phyloP scores from a whole-genome alignment of 2,888 invertebrate species.

The Argyresthia goedartella region DNA sequence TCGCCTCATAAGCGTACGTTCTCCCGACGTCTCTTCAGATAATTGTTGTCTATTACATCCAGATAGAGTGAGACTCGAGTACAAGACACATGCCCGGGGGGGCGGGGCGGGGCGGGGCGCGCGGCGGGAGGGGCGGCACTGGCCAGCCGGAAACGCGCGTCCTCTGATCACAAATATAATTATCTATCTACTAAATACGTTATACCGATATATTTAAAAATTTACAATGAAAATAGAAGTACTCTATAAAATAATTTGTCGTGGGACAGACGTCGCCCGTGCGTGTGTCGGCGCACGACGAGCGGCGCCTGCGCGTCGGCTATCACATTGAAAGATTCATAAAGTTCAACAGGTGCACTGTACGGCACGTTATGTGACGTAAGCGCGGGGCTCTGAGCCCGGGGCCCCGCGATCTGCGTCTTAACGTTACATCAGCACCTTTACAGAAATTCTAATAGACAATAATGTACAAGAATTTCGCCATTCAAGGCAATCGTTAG shows the following conservation, averaged over 20 bases:
- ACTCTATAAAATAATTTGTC: slow-evolving; percentile 65
- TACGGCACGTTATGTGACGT: slow-evolving; percentile 16
- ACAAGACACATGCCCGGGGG: slow-evolving; percentile 57
- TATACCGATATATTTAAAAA: slow-evolving; percentile 64
- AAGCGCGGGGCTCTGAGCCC: slow-evolving; percentile 15
- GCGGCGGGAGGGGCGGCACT: slow-evolving; percentile 51
- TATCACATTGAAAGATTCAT: slow-evolving; percentile 70
- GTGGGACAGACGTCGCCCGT: slow-evolving; percentile 53
- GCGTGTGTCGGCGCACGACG: too few relatives aligned
- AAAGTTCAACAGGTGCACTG: slow-evolving; percentile 47
- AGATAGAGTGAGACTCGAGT: slow-evolving; percentile 58
- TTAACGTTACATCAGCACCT: neutral
- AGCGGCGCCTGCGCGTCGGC: slow-evolving; percentile 54
- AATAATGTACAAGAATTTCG: slow-evolving; percentile 38
- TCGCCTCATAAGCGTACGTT: slow-evolving; percentile 64
- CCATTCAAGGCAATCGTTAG: slow-evolving; percentile 1
- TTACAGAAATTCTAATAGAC: slow-evolving; percentile 13
- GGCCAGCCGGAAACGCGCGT: too few relatives aligned
- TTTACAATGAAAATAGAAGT: slow-evolving; percentile 70
- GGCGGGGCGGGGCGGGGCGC: slow-evolving; percentile 42
- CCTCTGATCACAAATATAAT: slow-evolving; percentile 64
- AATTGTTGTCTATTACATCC: slow-evolving; percentile 57
- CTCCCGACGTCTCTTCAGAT: slow-evolving; percentile 50
- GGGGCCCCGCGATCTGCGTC: slow-evolving; percentile 20
- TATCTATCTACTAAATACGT: slow-evolving; percentile 64